These are phyloP conservation scores for Brachionus asplanchnoidis DNA, from an alignment of 1,140 invertebrate species.

Conservation along the genomic window DNA sequence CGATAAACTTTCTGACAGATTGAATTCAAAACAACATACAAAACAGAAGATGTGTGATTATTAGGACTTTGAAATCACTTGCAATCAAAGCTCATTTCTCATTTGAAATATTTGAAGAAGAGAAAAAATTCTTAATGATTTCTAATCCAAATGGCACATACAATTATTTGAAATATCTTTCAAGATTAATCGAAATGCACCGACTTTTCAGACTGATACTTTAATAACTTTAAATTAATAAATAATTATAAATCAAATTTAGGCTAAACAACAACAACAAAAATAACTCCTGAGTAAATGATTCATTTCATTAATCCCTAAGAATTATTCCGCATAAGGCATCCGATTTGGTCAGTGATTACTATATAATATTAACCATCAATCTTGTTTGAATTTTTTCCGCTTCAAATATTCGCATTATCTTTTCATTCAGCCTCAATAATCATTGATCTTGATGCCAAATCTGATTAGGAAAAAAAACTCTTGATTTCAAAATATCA, in stretches of 20 bases:
- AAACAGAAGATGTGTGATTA: background rate
- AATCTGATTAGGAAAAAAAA: background rate
- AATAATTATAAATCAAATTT: slow-evolving; percentile 34
- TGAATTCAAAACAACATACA: background rate
- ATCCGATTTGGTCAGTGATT: background rate
- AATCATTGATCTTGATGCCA: slow-evolving; percentile 27
- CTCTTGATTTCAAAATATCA: slow-evolving; percentile 8
- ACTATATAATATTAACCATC: slow-evolving; percentile 13
- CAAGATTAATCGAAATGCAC: slow-evolving; percentile 28
- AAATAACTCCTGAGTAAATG: background rate
- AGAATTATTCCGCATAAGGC: background rate
- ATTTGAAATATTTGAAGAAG: slow-evolving; percentile 3
- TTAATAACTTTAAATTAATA: slow-evolving; percentile 34
- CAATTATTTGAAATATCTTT: slow-evolving; percentile 26
- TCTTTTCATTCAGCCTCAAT: background rate
- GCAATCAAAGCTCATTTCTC: background rate
- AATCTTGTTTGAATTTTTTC: slow-evolving; percentile 10
- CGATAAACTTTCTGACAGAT: background rate
- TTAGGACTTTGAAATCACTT: background rate
- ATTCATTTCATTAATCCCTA: slow-evolving; percentile 12
- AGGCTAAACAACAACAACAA: background rate
- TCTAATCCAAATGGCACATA: slow-evolving; percentile 33
- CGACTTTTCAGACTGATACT: slow-evolving; percentile 36
- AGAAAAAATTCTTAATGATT: slow-evolving; percentile 16
- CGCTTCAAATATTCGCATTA: slow-evolving; percentile 9